phyloP scores from a whole-genome alignment of 2,888 invertebrate genomes.

The Protodeltote pygarga region DNA sequence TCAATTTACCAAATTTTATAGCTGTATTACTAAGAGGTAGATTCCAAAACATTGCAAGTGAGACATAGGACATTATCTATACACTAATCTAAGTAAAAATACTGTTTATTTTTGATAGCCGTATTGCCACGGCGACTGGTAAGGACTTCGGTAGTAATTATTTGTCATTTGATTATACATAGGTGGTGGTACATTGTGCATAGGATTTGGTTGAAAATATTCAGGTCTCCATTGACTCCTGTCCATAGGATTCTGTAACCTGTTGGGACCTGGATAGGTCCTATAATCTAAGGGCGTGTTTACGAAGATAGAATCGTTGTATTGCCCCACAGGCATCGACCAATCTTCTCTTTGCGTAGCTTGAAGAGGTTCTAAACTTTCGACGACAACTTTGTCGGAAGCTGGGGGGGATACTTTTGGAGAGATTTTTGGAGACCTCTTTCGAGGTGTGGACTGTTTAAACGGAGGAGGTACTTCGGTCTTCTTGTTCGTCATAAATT shows the following conservation, averaged over 20 bases:
- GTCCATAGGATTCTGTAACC: constrained; percentile 43
- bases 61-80: constrained; percentile 31
- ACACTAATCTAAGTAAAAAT: constrained; percentile 36
- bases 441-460: background rate
- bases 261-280: constrained; percentile 45
- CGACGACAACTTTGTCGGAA: constrained; percentile 46
- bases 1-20: no score
- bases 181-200: constrained; percentile 50
- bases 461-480: background rate
- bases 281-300: constrained; percentile 70
- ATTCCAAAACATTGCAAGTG: constrained; percentile 32
- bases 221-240: constrained; percentile 63
- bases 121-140: constrained; percentile 73
- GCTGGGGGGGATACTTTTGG: constrained; percentile 20
- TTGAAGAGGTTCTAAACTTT: constrained; percentile 40
- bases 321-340: constrained; percentile 72
- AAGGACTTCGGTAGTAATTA: constrained; percentile 73
- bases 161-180: constrained; percentile 64
- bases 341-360: constrained; percentile 48
- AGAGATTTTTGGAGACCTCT: background rate
- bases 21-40: no score
- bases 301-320: constrained; percentile 77
- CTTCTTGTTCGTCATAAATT: constrained; percentile 66
- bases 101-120: constrained; percentile 68
- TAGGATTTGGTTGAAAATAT: constrained; percentile 50